phyloP scores from a whole-genome alignment of 2,888 invertebrate genomes.

The Hirtodrosophila cameraria region DNA sequence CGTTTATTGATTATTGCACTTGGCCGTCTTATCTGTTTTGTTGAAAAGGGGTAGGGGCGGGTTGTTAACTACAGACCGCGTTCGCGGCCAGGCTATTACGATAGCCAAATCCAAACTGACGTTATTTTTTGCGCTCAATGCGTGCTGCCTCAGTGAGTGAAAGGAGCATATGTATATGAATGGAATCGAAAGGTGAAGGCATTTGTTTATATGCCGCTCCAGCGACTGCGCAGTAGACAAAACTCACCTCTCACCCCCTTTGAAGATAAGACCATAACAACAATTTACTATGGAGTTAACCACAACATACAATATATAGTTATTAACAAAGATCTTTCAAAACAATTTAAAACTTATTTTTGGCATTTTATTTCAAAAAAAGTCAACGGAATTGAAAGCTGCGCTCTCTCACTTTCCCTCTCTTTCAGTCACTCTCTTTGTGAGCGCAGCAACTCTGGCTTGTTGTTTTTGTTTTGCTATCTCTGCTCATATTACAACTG shows the following conservation, averaged over 20 bases:
- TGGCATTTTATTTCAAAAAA: not conserved
- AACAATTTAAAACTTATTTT: not conserved
- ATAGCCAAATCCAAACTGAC: conserved; percentile 69
- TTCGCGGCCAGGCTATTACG: conserved; percentile 53
- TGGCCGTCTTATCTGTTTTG: conserved; percentile 56
- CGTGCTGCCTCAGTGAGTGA: no score
- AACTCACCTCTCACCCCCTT: conserved; percentile 1
- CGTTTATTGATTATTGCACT: conserved; percentile 73
- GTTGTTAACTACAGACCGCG: conserved; percentile 42
- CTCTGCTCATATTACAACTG: conserved; percentile 13
- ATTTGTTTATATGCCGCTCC: conserved; percentile 74
- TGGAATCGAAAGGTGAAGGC: conserved; percentile 55
- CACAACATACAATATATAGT: no score
- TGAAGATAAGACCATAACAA: conserved; percentile 12
- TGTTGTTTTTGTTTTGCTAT: conserved; percentile 38
- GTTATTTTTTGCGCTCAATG: conserved; percentile 55
- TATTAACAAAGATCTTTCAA: no score
- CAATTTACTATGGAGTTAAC: not conserved
- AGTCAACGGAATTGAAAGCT: no score
- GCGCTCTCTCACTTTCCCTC: not conserved
- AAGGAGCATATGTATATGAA: no score
- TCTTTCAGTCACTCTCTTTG: not conserved
- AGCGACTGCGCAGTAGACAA: conserved; percentile 53
- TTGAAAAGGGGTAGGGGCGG: not conserved
- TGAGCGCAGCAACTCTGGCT: conserved; percentile 9